phyloP scores from a whole-genome alignment of 2,797 vertebrate genomes.

The Bradypodion pumilum region DNA sequence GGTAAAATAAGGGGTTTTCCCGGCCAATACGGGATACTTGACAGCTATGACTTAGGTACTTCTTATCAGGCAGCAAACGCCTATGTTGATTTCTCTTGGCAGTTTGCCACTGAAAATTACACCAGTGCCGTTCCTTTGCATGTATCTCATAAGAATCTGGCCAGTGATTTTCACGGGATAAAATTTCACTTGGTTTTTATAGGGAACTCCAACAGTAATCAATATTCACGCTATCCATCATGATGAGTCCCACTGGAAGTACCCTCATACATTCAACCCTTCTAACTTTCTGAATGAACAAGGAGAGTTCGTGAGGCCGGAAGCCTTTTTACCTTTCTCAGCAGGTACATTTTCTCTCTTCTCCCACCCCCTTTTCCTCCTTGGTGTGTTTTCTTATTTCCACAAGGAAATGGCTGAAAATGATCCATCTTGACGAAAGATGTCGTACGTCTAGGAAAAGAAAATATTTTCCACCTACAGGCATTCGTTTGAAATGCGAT shows the following conservation, averaged over 20 bases:
- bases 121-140: too few species aligned
- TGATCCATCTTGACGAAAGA: not conserved
- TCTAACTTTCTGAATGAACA: slow-evolving; percentile 44
- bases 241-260: slow-evolving; percentile 39
- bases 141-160: not conserved
- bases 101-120: too few species aligned
- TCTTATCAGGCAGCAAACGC: too few species aligned
- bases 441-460: not conserved
- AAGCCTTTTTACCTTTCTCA: slow-evolving; percentile 41
- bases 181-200: not conserved
- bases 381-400: not conserved
- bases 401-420: not conserved
- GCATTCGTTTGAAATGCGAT: too few species aligned
- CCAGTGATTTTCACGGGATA: not conserved
- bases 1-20: too few species aligned
- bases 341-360: slow-evolving; percentile 7
- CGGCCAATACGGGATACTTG: too few species aligned
- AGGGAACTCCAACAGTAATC: slow-evolving; percentile 16
- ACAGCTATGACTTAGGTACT: too few species aligned
- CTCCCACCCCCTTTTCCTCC: not conserved
- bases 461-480: too few species aligned
- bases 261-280: slow-evolving; percentile 42
- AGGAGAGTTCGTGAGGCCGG: slow-evolving; percentile 12
- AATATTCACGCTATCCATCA: slow-evolving; percentile 21
- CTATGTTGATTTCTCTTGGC: too few species aligned